These are phyloP conservation scores for Pandemis cinnamomeana DNA, from an alignment of 2,888 invertebrate species.

Conservation along the genomic window DNA sequence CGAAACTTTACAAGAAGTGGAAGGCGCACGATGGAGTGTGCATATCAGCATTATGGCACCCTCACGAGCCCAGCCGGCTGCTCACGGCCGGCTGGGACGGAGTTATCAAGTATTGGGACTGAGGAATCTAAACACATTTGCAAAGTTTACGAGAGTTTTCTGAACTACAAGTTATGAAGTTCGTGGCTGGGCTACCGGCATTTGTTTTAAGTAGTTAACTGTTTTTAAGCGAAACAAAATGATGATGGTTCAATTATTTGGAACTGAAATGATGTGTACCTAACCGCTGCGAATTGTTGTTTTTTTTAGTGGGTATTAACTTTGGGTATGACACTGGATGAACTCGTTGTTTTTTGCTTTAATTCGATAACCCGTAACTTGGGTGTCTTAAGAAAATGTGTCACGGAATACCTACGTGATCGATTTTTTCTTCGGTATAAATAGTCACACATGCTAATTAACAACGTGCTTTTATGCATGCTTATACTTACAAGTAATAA, in stretches of 20 bases:
- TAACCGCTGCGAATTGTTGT: no score
- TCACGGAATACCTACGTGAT: no score
- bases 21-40: constrained; percentile 99
- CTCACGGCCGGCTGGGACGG: constrained; percentile 99
- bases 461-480: background rate
- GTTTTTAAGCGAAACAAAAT: background rate
- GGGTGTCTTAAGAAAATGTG: no score
- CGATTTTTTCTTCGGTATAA: background rate
- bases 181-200: background rate
- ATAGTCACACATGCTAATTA: no score
- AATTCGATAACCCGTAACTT: no score
- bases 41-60: constrained; percentile 98
- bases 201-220: background rate
- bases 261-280: background rate
- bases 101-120: constrained; percentile 99
- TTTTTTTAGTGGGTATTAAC: background rate
- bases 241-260: background rate
- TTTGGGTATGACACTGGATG: background rate
- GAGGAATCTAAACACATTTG: constrained; percentile 53
- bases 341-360: background rate
- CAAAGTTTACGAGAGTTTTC: background rate
- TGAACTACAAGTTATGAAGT: background rate
- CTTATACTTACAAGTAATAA: background rate
- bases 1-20: constrained; percentile 99
- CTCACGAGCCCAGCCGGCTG: constrained; percentile 98